A percentile compares a stretch with the other conserved stretches of the same genome.
Evolutionary conservation across 2,888 invertebrate genomes (phyloP).

Genomic region (Achlya flavicornis): DNA sequence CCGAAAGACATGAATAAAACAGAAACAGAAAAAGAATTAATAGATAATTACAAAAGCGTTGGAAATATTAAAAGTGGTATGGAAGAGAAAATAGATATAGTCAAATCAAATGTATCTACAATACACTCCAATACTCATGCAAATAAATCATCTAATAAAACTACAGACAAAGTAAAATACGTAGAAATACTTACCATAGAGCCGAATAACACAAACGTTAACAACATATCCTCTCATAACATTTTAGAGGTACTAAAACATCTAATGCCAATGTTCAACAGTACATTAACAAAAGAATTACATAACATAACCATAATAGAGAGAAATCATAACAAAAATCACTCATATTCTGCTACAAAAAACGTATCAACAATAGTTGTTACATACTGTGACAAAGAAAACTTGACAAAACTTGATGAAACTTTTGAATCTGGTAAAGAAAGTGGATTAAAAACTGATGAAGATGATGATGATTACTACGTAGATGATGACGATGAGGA

Average conservation of each 20-base stretch:
- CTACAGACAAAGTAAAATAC: constrained; percentile 54
- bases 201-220: constrained; percentile 62
- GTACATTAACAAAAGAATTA: constrained; percentile 66
- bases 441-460: constrained; percentile 28
- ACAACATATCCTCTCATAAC: constrained; percentile 60
- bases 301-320: constrained; percentile 78
- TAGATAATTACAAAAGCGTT: constrained; percentile 34
- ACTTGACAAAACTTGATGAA: constrained; percentile 51
- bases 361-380: constrained; percentile 76
- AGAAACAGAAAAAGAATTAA: not conserved
- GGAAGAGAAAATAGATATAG: constrained; percentile 60
- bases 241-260: constrained; percentile 76
- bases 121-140: constrained; percentile 21
- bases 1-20: constrained; percentile 37
- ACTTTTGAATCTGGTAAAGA: constrained; percentile 36
- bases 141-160: constrained; percentile 29
- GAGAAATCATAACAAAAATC: constrained; percentile 67
- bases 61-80: constrained; percentile 66
- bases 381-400: constrained; percentile 72
- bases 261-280: constrained; percentile 75
- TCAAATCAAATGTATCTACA: constrained; percentile 29
- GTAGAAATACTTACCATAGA: constrained; percentile 74
- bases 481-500: constrained; percentile 38
- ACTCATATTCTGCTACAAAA: constrained; percentile 65
- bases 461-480: constrained; percentile 33